Evolutionary conservation across 2,797 vertebrate genomes (phyloP).

Genomic region (Melanotaenia trifasciata): DNA sequence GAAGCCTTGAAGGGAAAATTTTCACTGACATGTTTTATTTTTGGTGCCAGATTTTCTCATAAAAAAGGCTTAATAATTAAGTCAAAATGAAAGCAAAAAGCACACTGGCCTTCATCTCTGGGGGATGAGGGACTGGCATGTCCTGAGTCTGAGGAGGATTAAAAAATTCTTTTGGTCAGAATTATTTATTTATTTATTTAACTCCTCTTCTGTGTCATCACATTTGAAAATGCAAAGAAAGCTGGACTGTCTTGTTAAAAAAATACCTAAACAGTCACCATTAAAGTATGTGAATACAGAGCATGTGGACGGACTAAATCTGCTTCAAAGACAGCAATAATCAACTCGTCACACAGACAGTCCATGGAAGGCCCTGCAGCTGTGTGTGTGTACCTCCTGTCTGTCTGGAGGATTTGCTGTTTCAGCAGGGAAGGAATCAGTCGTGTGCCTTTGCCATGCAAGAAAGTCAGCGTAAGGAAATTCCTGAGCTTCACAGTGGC

Average conservation of each 20-base stretch:
- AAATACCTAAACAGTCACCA: conserved; percentile 17
- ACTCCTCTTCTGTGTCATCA: conserved; percentile 33
- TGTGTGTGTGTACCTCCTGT: conserved; percentile 41
- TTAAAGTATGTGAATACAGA: conserved; percentile 18
- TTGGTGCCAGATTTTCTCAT: neutral
- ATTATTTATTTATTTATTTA: conserved; percentile 61
- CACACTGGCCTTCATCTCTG: conserved; percentile 21
- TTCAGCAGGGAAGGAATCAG: conserved; percentile 83
- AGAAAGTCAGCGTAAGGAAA: conserved; percentile 79
- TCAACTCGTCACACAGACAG: conserved; percentile 65
- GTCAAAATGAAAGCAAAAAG: conserved; percentile 57
- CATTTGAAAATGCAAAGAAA: conserved; percentile 34
- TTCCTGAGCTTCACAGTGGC: conserved; percentile 79
- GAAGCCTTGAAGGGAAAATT: neutral
- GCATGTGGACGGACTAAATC: conserved; percentile 34
- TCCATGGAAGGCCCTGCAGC: conserved; percentile 40
- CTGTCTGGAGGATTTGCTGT: conserved; percentile 77
- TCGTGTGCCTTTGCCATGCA: conserved; percentile 67
- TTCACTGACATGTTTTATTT: neutral
- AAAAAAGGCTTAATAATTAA: conserved; percentile 15
- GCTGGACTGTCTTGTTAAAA: conserved; percentile 12
- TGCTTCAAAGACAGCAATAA: conserved; percentile 59
- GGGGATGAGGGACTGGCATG: conserved; percentile 44
- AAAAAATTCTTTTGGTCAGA: conserved; percentile 44
- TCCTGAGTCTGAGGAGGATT: conserved; percentile 37